These are phyloP conservation scores for Brachirus orientalis DNA, from an alignment of 2,113 vertebrate species.

Conservation along the genomic window DNA sequence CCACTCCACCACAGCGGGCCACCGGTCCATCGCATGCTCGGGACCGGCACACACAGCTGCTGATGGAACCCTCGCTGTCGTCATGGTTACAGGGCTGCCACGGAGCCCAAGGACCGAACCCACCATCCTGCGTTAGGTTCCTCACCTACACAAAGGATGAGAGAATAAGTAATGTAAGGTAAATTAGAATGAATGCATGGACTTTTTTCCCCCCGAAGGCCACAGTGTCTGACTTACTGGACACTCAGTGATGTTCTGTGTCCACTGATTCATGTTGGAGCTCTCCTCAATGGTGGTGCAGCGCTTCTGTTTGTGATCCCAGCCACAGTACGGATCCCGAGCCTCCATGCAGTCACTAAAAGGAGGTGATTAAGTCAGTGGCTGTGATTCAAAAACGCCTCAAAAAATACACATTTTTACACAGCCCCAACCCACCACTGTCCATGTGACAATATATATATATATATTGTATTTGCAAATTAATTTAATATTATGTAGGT, in stretches of 20 bases:
- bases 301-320: conserved; percentile 90
- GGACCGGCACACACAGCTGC: conserved; percentile 88
- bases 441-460: no score
- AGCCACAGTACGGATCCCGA: conserved; percentile 96
- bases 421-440: no score
- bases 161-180: no score
- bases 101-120: conserved; percentile 86
- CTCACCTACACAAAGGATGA: conserved; percentile 76
- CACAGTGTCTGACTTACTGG: conserved; percentile 82
- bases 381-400: background rate
- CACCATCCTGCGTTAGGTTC: conserved; percentile 92
- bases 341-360: conserved; percentile 90
- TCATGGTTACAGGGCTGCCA: conserved; percentile 90
- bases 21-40: conserved; percentile 88
- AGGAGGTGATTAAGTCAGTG: background rate
- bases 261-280: conserved; percentile 94
- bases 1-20: conserved; percentile 88
- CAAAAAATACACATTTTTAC: background rate
- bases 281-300: conserved; percentile 93
- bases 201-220: no score
- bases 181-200: no score
- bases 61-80: conserved; percentile 84
- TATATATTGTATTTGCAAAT: no score
- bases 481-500: no score
- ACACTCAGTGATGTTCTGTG: conserved; percentile 89